Evolutionary conservation across 2,797 vertebrate species (phyloP), one percentile per base, ranked within the genome.

Genomic region (Tolypeutes matacus): DNA sequence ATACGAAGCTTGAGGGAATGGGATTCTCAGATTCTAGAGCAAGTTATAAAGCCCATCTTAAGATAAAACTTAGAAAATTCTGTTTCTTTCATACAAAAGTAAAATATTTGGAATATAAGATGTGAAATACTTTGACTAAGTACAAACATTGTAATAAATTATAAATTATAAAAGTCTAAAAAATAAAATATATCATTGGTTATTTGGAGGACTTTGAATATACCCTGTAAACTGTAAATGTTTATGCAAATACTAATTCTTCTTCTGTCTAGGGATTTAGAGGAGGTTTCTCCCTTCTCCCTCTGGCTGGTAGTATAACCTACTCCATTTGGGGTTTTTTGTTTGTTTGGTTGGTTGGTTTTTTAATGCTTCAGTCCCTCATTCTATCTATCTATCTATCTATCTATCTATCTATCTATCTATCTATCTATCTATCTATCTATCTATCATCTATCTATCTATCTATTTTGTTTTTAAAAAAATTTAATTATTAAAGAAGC

Each of bases 11-110:
- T 62, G 27, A 12, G 29, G 25, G 27, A 62, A 1, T 62, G 60
- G 27, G 10, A 62, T 94, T 89, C 17, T 89, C 69, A 64, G 34
- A 20, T 83, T 46, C 14, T 49, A 31, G 23, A 77, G 20, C 5
- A 70, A 92, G 64, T 69, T 70, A 42, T 75, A 73, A 92, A 69
- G 4, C 7, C 29, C 67, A 6, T 90, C 12, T 20, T 67, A 73
- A 92, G 92, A 51, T 67, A 14, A 60, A 78, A 49, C 80, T 95
- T 72, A 60, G 39, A 82, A 91, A 93, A 46, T 75, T 42, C 2
- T 1, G 25, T 80, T 87, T n/a, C 9, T 73, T 91, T 78, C 29
- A 72, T 73, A 17, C 23, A 82, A 69, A 36, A 34, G 23, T 88
- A 51, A 72, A 78, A 86, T 86, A 67, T 58, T 91, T 42, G 8